Evolutionary conservation across 1,140 invertebrate species (phyloP).

Genomic region (Drosophila jambulina): DNA sequence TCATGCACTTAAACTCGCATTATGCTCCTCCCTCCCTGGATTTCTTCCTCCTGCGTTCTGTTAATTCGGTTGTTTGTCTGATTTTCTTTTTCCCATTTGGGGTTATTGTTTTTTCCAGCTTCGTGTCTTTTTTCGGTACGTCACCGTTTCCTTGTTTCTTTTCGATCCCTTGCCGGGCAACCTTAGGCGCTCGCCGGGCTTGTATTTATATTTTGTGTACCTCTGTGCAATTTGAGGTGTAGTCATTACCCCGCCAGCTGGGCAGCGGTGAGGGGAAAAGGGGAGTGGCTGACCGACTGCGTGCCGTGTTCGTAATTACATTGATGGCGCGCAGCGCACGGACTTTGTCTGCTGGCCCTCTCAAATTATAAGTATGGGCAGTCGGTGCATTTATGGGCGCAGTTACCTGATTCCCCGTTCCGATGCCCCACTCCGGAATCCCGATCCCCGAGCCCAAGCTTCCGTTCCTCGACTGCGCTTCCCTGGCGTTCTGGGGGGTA

Average conservation of each 20-base stretch:
- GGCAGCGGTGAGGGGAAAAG: conserved; percentile 2
- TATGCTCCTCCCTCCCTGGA: conserved; percentile 52
- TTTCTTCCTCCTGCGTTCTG: conserved; percentile 54
- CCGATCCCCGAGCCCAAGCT: conserved; percentile 3
- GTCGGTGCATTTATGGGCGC: conserved; percentile 68
- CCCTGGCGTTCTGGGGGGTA: conserved; percentile 9
- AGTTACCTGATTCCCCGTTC: conserved; percentile 40
- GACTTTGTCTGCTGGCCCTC: conserved; percentile 26
- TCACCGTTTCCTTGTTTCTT: conserved; percentile 68
- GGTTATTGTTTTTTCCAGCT: conserved; percentile 50
- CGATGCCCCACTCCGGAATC: neutral
- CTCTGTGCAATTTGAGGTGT: conserved; percentile 69
- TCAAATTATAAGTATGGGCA: conserved; percentile 45
- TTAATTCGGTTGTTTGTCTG: conserved; percentile 79
- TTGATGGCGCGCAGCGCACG: conserved; percentile 50
- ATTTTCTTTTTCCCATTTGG: conserved; percentile 52
- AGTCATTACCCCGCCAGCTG: conserved; percentile 59
- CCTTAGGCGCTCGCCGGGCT: conserved; percentile 59
- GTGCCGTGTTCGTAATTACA: conserved; percentile 73
- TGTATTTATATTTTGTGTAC: conserved; percentile 44
- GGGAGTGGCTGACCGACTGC: conserved; percentile 34
- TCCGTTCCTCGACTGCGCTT: conserved; percentile 15
- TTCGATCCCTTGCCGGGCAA: conserved; percentile 44
- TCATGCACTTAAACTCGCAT: conserved; percentile 83
- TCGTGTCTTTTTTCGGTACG: conserved; percentile 55